Percentiles rank a stretch among this genome's conserved stretches.
Conservation (phyloP, 2,797 vertebrate species). For the Apodemus agrarius region DNA sequence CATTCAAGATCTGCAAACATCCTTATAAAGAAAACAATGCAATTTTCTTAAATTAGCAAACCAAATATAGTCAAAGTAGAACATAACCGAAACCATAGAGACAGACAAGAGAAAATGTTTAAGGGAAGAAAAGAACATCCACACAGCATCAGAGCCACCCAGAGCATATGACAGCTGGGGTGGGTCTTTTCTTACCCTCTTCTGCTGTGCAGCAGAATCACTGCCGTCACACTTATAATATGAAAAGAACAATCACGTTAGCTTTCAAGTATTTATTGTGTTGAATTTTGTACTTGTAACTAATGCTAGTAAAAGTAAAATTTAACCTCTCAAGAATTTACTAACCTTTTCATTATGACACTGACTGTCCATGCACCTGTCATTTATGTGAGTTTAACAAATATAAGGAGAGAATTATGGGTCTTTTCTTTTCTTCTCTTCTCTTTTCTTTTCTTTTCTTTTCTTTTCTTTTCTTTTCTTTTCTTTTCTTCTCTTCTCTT, state of each 20-base stretch:
- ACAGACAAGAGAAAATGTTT: background rate
- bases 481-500: too few relatives aligned
- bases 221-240: background rate
- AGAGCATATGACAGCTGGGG: background rate
- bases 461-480: too few relatives aligned
- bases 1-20: background rate
- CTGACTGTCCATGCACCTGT: background rate
- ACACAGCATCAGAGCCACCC: background rate
- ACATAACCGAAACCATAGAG: background rate
- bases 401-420: background rate
- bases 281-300: background rate
- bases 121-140: background rate
- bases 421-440: background rate
- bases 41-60: background rate
- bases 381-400: background rate
- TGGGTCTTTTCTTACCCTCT: background rate
- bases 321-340: background rate
- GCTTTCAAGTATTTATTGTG: background rate
- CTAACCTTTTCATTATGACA: background rate
- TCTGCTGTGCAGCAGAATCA: background rate
- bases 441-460: too few relatives aligned
- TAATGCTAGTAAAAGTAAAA: background rate
- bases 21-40: background rate
- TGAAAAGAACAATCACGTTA: background rate
- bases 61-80: background rate